These are phyloP conservation scores for Eugnorisma glareosa DNA, from an alignment of 2,888 invertebrate species.

Conservation along the genomic window DNA sequence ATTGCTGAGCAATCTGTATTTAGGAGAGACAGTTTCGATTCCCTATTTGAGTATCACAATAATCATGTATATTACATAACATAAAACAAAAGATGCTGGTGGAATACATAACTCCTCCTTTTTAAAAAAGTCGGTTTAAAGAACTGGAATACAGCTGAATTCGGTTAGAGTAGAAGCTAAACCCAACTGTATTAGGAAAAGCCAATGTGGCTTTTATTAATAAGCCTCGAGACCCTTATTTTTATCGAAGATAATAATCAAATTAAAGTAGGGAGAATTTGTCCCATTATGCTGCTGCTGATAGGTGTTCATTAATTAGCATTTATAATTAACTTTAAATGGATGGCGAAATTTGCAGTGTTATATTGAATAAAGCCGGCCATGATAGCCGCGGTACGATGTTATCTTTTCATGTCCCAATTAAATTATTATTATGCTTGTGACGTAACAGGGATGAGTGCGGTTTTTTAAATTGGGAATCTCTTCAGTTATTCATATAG, in stretches of 20 bases:
- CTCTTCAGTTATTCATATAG: neutral
- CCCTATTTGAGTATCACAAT: too few relatives aligned
- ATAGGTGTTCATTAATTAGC: constrained; percentile 37
- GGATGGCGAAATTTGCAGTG: constrained; percentile 15
- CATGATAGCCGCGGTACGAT: neutral
- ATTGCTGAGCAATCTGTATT: too few relatives aligned
- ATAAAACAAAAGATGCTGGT: too few relatives aligned
- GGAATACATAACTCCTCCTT: too few relatives aligned
- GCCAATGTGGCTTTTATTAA: neutral
- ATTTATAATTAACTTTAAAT: constrained; percentile 37
- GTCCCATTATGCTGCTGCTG: constrained; percentile 18
- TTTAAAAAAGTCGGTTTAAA: too few relatives aligned
- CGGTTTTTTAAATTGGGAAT: neutral
- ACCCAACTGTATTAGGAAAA: neutral
- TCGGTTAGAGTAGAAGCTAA: neutral
- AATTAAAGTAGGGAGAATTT: constrained; percentile 6
- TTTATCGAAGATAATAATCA: constrained; percentile 10
- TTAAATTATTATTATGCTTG: neutral
- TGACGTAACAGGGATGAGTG: neutral
- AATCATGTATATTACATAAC: too few relatives aligned
- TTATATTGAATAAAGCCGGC: neutral
- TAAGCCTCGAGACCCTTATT: neutral
- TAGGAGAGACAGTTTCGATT: too few relatives aligned
- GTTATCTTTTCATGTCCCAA: constrained; percentile 12
- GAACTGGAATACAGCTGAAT: too few relatives aligned